Evolutionary conservation across 2,888 invertebrate genomes (phyloP).

Genomic region (Leucophenga maculata): DNA sequence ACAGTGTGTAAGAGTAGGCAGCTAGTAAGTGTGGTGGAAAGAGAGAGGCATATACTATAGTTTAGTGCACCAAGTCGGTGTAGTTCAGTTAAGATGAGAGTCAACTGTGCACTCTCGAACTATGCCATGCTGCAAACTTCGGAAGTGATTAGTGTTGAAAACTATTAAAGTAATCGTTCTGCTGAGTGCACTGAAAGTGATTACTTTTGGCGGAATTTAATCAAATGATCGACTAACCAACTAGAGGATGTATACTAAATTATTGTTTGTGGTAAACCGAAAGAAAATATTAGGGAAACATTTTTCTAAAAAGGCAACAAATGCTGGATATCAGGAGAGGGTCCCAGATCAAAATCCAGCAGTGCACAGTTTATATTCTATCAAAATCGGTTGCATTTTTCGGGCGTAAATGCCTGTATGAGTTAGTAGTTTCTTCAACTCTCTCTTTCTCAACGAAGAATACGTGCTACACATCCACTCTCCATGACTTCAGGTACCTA

Average conservation of each 20-base stretch:
- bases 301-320: too few species aligned
- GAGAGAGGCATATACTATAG: not conserved
- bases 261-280: too few species aligned
- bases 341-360: too few species aligned
- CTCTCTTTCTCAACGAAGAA: too few species aligned
- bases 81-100: not conserved
- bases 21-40: not conserved
- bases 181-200: not conserved
- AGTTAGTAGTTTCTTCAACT: too few species aligned
- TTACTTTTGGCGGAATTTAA: not conserved
- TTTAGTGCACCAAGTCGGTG: not conserved
- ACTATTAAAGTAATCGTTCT: not conserved
- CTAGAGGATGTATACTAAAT: not conserved
- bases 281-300: too few species aligned
- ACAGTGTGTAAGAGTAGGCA: not conserved
- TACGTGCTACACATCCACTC: too few species aligned
- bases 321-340: too few species aligned
- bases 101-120: not conserved
- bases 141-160: constrained; percentile 34
- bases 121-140: constrained; percentile 19
- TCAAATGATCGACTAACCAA: not conserved
- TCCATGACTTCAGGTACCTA: too few species aligned
- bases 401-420: too few species aligned
- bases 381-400: too few species aligned
- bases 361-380: too few species aligned